These are phyloP conservation scores for Drosophila pseudotakahashii DNA, from an alignment of 2,888 invertebrate genomes.

Conservation along the genomic window DNA sequence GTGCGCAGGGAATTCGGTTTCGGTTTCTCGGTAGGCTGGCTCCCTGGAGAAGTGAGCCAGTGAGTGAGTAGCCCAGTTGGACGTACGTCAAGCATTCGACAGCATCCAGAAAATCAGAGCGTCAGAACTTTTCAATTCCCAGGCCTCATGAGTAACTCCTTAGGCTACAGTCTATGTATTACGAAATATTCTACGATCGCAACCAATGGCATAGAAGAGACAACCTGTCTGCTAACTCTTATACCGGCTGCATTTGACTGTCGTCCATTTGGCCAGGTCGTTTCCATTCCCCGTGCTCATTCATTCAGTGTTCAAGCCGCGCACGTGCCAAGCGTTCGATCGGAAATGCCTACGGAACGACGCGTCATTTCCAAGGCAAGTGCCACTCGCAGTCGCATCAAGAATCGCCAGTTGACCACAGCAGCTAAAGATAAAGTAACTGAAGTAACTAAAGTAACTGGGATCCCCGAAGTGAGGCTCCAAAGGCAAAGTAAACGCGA, in stretches of 20 bases:
- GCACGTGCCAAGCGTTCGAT: conserved; percentile 42
- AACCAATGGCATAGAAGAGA: conserved; percentile 25
- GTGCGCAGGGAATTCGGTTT: too few species aligned
- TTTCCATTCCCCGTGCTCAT: conserved; percentile 1
- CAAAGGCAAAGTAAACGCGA: too few species aligned
- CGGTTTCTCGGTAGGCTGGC: too few species aligned
- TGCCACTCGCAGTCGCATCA: neutral
- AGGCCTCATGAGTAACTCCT: neutral
- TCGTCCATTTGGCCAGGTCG: conserved; percentile 9
- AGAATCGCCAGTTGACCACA: neutral
- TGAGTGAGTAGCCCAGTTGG: too few species aligned
- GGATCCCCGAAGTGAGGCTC: too few species aligned
- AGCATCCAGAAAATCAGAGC: too few species aligned
- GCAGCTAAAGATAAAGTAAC: neutral
- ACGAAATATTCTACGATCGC: too few species aligned
- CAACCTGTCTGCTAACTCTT: conserved; percentile 20
- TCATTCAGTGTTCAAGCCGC: conserved; percentile 42
- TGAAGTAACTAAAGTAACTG: neutral
- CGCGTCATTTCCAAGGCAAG: conserved; percentile 18
- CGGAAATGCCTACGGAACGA: conserved; percentile 63
- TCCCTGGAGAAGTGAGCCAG: too few species aligned
- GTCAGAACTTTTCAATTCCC: neutral
- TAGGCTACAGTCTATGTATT: neutral
- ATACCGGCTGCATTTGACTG: conserved; percentile 4
- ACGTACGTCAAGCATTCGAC: too few species aligned